Conservation (phyloP, 2,888 invertebrate species). For the Sericinus montela region DNA sequence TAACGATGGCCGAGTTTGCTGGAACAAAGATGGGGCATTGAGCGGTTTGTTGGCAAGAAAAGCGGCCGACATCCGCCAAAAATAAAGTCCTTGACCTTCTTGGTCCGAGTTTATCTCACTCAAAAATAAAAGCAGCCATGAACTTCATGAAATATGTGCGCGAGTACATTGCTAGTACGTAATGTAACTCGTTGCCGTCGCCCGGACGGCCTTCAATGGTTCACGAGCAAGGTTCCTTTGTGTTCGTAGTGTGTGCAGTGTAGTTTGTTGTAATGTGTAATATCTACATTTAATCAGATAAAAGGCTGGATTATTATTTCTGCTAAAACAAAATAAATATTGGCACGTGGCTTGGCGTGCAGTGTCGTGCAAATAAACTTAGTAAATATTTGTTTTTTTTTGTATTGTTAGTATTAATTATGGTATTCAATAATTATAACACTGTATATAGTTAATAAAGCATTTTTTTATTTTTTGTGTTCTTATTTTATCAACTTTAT, state of each 20-base stretch:
- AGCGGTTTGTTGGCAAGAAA: constrained; percentile 53
- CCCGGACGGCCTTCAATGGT: constrained; percentile 67
- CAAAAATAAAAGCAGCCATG: constrained; percentile 73
- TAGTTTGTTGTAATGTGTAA: constrained; percentile 8
- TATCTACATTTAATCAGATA: constrained; percentile 3
- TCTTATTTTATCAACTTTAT: too few relatives aligned
- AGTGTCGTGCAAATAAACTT: background rate
- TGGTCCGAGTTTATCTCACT: constrained; percentile 55
- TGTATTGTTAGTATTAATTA: too few relatives aligned
- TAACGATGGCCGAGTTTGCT: constrained; percentile 19
- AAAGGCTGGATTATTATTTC: background rate
- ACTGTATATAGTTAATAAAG: too few relatives aligned
- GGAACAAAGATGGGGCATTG: constrained; percentile 38
- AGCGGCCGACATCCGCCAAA: constrained; percentile 59
- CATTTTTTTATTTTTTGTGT: too few relatives aligned
- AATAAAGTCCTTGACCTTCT: constrained; percentile 73
- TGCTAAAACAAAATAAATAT: background rate
- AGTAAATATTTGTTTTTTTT: background rate
- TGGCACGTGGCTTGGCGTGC: background rate
- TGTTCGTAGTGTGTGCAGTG: constrained; percentile 27
- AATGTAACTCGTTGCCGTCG: constrained; percentile 50
- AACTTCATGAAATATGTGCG: constrained; percentile 58
- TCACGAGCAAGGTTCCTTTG: constrained; percentile 74
- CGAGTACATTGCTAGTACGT: constrained; percentile 54
- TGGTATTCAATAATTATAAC: too few relatives aligned